Conservation (phyloP, 23 tunicate genomes). For the Corella eumyota region DNA sequence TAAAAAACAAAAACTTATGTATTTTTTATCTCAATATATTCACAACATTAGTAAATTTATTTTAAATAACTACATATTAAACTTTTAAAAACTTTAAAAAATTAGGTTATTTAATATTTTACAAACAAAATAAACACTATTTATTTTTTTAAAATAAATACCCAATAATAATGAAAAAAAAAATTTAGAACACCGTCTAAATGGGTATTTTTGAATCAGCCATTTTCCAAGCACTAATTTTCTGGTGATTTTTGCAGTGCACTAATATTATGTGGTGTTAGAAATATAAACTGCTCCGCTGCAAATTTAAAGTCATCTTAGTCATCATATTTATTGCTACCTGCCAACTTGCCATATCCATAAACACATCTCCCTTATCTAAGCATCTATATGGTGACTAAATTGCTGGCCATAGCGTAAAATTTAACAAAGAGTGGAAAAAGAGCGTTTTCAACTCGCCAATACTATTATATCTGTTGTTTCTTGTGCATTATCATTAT, state of each 20-base stretch:
- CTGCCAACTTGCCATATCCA: constrained; percentile 92
- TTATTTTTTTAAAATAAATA: too few relatives aligned
- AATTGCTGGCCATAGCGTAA: constrained; percentile 76
- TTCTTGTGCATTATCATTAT: constrained; percentile 32
- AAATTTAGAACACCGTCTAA: too few relatives aligned
- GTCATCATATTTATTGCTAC: constrained; percentile 92
- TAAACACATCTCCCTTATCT: constrained; percentile 89
- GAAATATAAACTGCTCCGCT: constrained; percentile 63
- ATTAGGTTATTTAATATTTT: too few relatives aligned
- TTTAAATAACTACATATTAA: too few relatives aligned
- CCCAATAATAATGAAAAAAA: too few relatives aligned
- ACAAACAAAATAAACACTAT: too few relatives aligned
- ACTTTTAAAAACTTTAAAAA: too few relatives aligned
- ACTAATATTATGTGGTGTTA: constrained; percentile 84
- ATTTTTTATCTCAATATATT: too few relatives aligned
- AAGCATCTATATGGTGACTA: constrained; percentile 77
- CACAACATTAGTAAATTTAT: too few relatives aligned
- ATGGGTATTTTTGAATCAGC: too few relatives aligned
- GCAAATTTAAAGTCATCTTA: constrained; percentile 49
- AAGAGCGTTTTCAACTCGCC: constrained; percentile 88
- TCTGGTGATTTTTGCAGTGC: constrained; percentile 65
- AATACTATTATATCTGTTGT: constrained; percentile 54
- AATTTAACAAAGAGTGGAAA: constrained; percentile 83
- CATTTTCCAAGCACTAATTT: constrained; percentile 83
- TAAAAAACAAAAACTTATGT: too few relatives aligned